Evolutionary conservation across 2,888 invertebrate genomes (phyloP), one percentile per base, ranked within the genome.

Genomic region (Dasypolia templi): DNA sequence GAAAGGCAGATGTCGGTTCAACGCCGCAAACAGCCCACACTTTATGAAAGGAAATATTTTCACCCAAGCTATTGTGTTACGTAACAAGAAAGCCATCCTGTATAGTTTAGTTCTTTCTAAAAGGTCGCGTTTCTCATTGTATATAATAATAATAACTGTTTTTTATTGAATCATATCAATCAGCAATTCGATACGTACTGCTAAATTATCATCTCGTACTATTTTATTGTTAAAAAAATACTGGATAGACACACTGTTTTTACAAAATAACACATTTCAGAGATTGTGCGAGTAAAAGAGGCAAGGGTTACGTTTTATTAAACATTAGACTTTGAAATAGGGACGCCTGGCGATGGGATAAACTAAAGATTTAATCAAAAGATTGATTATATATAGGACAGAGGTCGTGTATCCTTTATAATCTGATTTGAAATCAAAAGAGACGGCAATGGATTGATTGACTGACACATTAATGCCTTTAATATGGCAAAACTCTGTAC

Each of bases 1-100:
- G 83, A 86, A 84, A 87, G 87, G 86, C 88, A 88, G 87, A 82
- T 88, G 87, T 82, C 84, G 81, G 83, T 83, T 83, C 72, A 77
- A 67, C 79, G 70, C 64, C 53, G 70, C 80, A 75, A 84, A 81
- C 79, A 77, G 73, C 66, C 79, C 61, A 79, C 77, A 70, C 77
- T 84, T 80, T 85, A 84, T 75, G 74, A 77, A 86, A 78, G 68
- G 56, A 67, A 81, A 84, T 84, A 82, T 85, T 84, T 77, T 77
- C 72, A 75, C 53, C 51, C 64, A 49, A 70, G 78, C 75, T 70
- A 82, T 84, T 79, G 69, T 78, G 62, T 77, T 84, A 76, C 53
- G 71, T 56, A 82, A 59, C 72, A 75, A 84, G 83, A 74, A 84
- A 84, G 64, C 64, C 49, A 82, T 67, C 68, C 62, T 69, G 68